Base-by-base conservation (phyloP, 2,888 invertebrate species). In the Pogonocherus hispidulus region DNA sequence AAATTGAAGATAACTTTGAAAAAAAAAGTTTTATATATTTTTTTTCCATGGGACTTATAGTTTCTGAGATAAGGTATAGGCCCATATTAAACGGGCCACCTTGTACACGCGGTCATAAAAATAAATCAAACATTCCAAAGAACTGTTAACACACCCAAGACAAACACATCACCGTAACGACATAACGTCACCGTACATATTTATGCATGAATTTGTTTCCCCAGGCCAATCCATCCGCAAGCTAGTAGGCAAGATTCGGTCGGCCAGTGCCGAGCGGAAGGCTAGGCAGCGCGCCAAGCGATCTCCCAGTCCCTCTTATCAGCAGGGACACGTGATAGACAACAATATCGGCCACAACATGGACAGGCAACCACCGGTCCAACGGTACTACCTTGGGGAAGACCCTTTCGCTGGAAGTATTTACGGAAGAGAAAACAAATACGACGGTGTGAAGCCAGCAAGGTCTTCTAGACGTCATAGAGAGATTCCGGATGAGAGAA, bases 331-430 rank as follows among this genome's bases (percentile, higher is more conserved):
- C 82, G 86, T 87, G 63, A 88, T 88, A 70, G 88, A 88, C 81
- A 84, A 83, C 70, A 88, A 88, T 76, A 87, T 88, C 63, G 86
- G 79, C 81, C 76, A 79, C 69, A 67, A 70, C 37, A 78, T 80
- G 80, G 81, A 81, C 64, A 76, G 79, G 63, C 71, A 68, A 51
- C 73, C 73, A 62, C 78, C 79, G 69, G 76, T 80, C 78, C 75
- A 85, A 83, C 69, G 85, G 71, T 95, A 94, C 86, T 95, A 95
- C 85, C 89, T 95, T 76, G 94, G 94, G 41, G 94, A 95, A 86
- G 94, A 95, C 87, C 94, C 94, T 23, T 95, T 94, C 84, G 93
- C 92, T 66, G 91, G 91, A 20, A 93, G 92, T 85, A 92, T 94
- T 82, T 94, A 93, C 85, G 94, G 94, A 71, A 90, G 93, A 80